Base-by-base conservation (phyloP, 2,113 vertebrate genomes). In the Pteruthius melanotis region DNA sequence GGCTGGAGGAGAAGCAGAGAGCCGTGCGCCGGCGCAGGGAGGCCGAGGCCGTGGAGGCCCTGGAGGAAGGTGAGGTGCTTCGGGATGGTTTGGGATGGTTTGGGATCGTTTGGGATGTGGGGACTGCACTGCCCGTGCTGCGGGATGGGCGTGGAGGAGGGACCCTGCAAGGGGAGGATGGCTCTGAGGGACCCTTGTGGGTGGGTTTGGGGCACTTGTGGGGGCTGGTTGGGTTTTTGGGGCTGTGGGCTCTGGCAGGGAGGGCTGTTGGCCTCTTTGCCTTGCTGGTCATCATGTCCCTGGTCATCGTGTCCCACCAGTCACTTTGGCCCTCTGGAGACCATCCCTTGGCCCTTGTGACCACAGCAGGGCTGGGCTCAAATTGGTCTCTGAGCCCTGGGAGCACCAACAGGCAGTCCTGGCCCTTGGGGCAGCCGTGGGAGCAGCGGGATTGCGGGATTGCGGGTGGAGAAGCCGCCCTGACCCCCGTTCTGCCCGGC, bases 1-100 rank as follows among this genome's bases (percentile, higher is more conserved):
- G 99, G 71, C 94, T 99, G 87, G 99, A 99, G 96, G 99, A 99
- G 81, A 98, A 98, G 71, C 99, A 99, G 96, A 97, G 99, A 42
- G 83, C 98, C 2, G 98, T 98, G 54, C 97, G 99, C 56, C 98
- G 99, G 35, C 94, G 96, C 83, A 95, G 98, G 53, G 98, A 99
- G 87, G 98, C 96, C 1, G 98, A 98, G 88, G 98, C 98, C 0
- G 98, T 94, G 78, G 98, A 97, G 23, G 98, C 97, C 2, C 87
- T 98, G 19, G 98, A 99, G 82, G 99, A 99, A 72, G 99, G 99
- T 99, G 86, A 93, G 97, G 2, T 1, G 13, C 3, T 18, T 2
- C 0, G 6, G 65, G 47, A 9, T 23, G 56, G 6, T 35, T 20
- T 2, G 2, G 39, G 40, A 22, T 37, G 37, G 57, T 60, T 60